These are phyloP conservation scores for Eupithecia abbreviata DNA, from an alignment of 2,888 invertebrate genomes.

Conservation along the genomic window DNA sequence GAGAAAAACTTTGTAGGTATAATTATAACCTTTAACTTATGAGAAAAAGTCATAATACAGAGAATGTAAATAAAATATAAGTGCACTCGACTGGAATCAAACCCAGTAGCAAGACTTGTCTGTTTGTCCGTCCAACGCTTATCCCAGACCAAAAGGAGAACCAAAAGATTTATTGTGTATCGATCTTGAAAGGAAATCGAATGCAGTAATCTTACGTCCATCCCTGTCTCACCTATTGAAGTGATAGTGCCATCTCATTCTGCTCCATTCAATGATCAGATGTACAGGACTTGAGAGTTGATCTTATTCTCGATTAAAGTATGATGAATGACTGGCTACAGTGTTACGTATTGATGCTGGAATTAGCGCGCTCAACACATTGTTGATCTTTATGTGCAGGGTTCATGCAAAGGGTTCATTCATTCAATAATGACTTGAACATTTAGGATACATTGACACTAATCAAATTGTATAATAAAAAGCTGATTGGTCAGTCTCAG, in stretches of 20 bases:
- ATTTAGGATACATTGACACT: not conserved
- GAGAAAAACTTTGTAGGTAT: not conserved
- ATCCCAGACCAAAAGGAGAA: conserved; percentile 64
- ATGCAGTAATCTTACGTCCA: conserved; percentile 56
- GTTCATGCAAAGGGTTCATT: not conserved
- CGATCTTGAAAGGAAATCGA: conserved; percentile 74
- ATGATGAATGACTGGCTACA: conserved; percentile 71
- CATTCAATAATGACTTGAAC: not conserved
- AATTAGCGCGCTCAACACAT: conserved; percentile 57
- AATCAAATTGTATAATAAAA: not conserved
- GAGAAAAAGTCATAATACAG: not conserved
- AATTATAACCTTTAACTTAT: not conserved
- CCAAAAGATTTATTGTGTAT: conserved; percentile 73
- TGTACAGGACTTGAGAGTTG: conserved; percentile 62
- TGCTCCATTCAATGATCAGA: conserved; percentile 65
- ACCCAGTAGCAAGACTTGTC: conserved; percentile 72
- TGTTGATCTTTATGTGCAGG: conserved; percentile 32
- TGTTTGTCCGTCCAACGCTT: conserved; percentile 59
- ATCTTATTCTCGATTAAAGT: conserved; percentile 71
- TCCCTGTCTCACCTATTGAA: conserved; percentile 47
- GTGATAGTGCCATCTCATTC: conserved; percentile 50
- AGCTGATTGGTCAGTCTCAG: not conserved
- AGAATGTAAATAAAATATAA: conserved; percentile 11
- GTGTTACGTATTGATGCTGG: conserved; percentile 53
- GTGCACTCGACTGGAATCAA: conserved; percentile 41